Evolutionary conservation across 2,888 invertebrate species (phyloP).

Genomic region (Ophraella communa): DNA sequence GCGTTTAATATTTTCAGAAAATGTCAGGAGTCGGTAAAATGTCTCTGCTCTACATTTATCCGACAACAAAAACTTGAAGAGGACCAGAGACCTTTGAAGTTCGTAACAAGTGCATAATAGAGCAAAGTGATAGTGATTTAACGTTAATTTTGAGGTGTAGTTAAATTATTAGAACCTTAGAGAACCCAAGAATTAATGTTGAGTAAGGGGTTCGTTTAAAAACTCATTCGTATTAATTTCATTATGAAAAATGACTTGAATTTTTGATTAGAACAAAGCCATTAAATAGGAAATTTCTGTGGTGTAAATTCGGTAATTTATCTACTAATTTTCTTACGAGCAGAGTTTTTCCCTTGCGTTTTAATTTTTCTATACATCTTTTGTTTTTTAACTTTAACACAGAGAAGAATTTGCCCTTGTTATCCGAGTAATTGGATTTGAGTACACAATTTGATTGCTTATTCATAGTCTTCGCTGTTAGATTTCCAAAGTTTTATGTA

Average conservation of each 20-base stretch:
- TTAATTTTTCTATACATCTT: too few species aligned
- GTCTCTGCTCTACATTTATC: background rate
- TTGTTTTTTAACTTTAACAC: too few species aligned
- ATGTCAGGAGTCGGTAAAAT: background rate
- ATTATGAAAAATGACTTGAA: background rate
- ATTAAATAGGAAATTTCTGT: background rate
- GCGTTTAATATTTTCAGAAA: background rate
- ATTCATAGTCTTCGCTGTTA: too few species aligned
- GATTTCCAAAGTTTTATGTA: too few species aligned
- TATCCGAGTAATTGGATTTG: too few species aligned
- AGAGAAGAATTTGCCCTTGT: too few species aligned
- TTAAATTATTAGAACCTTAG: background rate
- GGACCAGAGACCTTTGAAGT: background rate
- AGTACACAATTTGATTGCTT: too few species aligned
- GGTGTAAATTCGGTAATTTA: background rate
- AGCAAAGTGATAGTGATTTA: background rate
- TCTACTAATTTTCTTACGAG: too few species aligned
- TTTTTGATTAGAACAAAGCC: background rate
- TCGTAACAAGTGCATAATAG: background rate
- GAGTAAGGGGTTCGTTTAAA: background rate
- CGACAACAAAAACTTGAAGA: background rate
- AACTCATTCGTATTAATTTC: background rate
- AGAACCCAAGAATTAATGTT: background rate
- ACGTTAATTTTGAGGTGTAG: background rate
- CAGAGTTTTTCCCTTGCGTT: too few species aligned